A percentile compares a stretch with the other conserved stretches of the same genome.
These are phyloP conservation scores for Sylvietta virens DNA, from an alignment of 2,113 vertebrate species.

Conservation along the genomic window DNA sequence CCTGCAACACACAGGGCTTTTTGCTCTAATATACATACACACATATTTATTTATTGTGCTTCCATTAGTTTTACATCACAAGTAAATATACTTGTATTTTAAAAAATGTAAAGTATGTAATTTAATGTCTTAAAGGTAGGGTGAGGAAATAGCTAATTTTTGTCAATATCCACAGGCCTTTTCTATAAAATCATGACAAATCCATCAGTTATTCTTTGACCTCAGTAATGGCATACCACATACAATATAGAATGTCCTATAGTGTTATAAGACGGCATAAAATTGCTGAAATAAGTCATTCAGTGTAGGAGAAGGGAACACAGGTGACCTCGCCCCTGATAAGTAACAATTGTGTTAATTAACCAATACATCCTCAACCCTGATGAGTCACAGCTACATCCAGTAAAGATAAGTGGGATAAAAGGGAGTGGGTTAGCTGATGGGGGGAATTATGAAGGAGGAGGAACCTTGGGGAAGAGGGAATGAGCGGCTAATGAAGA, in stretches of 20 bases:
- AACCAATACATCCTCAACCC: too few species aligned
- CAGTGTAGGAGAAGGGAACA: neutral
- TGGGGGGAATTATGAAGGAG: too few species aligned
- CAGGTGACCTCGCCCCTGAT: too few species aligned
- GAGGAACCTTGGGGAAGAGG: too few species aligned
- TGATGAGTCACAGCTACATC: too few species aligned
- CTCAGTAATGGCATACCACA: neutral
- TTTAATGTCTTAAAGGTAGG: neutral
- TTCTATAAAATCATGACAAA: neutral
- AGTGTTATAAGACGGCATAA: neutral
- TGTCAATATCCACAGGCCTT: neutral
- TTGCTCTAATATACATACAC: accelerated
- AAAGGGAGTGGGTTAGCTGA: too few species aligned
- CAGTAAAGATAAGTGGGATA: too few species aligned
- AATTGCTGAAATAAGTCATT: neutral
- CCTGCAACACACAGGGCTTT: neutral
- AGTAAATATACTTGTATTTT: neutral
- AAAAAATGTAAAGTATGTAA: neutral
- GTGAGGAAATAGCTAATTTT: neutral
- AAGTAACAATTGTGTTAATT: too few species aligned
- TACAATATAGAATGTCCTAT: neutral
- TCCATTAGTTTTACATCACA: neutral
- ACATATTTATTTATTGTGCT: neutral
- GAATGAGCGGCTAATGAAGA: too few species aligned
- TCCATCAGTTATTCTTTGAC: neutral